Evolutionary conservation across 2,797 vertebrate genomes (phyloP), one percentile per base, ranked within the genome.

Genomic region (Sebastes wilsoni): DNA sequence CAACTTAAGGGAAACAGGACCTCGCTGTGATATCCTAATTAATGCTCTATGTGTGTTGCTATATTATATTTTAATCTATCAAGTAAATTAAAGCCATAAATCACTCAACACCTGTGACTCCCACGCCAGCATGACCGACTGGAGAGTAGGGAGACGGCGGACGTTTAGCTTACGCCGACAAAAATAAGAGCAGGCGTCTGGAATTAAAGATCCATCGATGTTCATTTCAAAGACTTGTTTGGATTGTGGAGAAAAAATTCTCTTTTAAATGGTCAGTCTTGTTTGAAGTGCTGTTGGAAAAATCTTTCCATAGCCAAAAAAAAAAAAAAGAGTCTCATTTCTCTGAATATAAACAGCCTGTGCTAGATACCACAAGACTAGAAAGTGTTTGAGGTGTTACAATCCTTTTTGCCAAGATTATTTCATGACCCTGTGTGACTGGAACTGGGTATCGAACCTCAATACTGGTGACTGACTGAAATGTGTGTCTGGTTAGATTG

Each of bases 51-150:
- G 81, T 72, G 77, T 82, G 82, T 80, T 70, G 80, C 83, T 71
- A 34, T 69, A 77, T 89, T 70, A 87, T 89, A 85, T 87, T 91
- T 86, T 90, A 90, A 93, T 93, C 80, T 82, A 91, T 88, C 81
- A 55, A 80, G 84, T 72, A 92, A 93, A 94, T 93, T 93, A 93
- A 93, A 94, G 72, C 73, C 82, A 91, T 94, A 91, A 94, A 94
- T 94, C 91, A 93, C 87, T 90, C 88, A 75, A 72, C 92, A 90
- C 89, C 90, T 86, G 92, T 36, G 85, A 89, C 90, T 89, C 90
- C 89, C 88, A 88, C 66, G 58, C 83, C 68, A 69, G 70, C 79
- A 60, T 6, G 87, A 85, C 16, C 60, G 52, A 62, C 80, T 49
- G 71, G 65, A 66, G 80, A 76, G 70, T 38, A 5, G n/a, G 66